phyloP scores from a whole-genome alignment of 2,888 invertebrate species.

The Plagiodera versicolora region DNA sequence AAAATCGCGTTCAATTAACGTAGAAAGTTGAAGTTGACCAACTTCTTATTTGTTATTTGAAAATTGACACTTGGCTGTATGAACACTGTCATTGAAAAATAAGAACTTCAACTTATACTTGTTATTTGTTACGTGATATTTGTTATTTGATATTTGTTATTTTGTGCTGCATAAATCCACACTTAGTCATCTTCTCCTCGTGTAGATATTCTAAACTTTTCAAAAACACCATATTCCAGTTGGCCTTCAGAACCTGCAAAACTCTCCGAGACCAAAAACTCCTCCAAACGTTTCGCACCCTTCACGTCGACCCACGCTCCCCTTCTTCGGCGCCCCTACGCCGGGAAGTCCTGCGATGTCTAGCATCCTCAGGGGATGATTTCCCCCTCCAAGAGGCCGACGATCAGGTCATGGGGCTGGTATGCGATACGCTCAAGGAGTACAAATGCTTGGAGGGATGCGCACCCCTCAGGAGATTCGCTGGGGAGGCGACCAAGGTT shows the following conservation, averaged over 20 bases:
- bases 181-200: too few species aligned
- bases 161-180: too few species aligned
- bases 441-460: slow-evolving; percentile 87
- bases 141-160: too few species aligned
- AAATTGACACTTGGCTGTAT: too few species aligned
- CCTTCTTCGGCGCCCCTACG: slow-evolving; percentile 57
- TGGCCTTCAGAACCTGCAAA: slow-evolving; percentile 73
- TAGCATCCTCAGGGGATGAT: slow-evolving; percentile 70
- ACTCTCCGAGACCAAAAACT: slow-evolving; percentile 73
- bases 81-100: too few species aligned
- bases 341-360: slow-evolving; percentile 61
- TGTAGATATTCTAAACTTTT: too few species aligned
- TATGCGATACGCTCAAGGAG: slow-evolving; percentile 88
- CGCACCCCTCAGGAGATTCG: slow-evolving; percentile 75
- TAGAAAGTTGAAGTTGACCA: too few species aligned
- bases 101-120: too few species aligned
- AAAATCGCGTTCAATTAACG: too few species aligned
- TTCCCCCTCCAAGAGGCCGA: slow-evolving; percentile 72
- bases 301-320: slow-evolving; percentile 49
- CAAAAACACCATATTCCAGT: slow-evolving; percentile 57
- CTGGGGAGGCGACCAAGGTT: slow-evolving; percentile 79
- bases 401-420: slow-evolving; percentile 60
- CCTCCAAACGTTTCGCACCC: slow-evolving; percentile 66
- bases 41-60: too few species aligned
- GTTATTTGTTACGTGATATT: too few species aligned